Base-by-base conservation (phyloP, 2,113 vertebrate genomes). In the Columba janthina region DNA sequence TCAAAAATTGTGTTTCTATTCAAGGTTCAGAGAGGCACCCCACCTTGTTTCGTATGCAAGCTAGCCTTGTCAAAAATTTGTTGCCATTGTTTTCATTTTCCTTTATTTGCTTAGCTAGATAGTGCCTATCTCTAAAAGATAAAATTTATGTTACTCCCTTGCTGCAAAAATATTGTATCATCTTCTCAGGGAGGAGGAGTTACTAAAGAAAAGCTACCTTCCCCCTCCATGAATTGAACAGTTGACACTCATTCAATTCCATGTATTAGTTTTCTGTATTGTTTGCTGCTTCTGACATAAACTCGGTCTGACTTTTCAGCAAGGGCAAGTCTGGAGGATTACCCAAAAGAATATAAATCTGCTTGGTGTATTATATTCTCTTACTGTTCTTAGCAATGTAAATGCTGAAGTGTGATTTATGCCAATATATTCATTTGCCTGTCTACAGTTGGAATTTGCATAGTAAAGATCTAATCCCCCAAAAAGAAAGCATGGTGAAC, bases 1-100 rank as follows among this genome's bases (percentile, higher is more conserved):
- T 77, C 92, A 98, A 93, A 98, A 98, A 96, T 97, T 97, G 98
- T 97, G 88, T 98, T 98, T 98, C 94, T 92, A 84, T 96, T 97
- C 78, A 89, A 94, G 88, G 92, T 97, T 97, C 93, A 95, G 79
- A 88, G 60, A 90, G 44, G 26, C 57, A 57, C 50, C 32, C 74
- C 60, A 53, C 75, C 81, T 95, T 57, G 74, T 85, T 96, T 95
- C 83, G 87, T 60, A 90, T 4, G 20, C 28, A 96, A 93, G 87
- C 78, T 86, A 90, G 17, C 40, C 31, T 69, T 95, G 81, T 94
- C 76, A 93, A 86, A 91, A 91, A 92, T 90, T 69, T 91, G 46
- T 88, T 72, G 86, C 38, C 54, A 71, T 89, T 89, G 56, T 2
- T 81, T 75, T 84, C 65, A 4, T 42, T 92, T 85, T 57, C 6